phyloP scores from a whole-genome alignment of 30 jellyfish, hydroid and myxozoan genomes.

The Clytia hemisphaerica region DNA sequence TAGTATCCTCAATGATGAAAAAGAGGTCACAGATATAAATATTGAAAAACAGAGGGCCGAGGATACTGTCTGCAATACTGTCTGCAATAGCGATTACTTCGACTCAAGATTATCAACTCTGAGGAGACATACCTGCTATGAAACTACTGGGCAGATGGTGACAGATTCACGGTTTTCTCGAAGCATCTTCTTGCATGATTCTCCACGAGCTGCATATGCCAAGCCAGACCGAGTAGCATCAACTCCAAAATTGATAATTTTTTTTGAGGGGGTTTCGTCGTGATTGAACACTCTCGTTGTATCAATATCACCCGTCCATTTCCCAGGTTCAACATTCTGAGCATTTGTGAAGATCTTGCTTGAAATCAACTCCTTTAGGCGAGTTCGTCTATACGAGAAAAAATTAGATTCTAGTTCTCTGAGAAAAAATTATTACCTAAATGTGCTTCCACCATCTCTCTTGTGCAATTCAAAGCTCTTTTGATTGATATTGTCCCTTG shows the following conservation, averaged over 20 bases:
- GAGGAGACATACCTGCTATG: background rate
- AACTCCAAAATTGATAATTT: conserved; percentile 3
- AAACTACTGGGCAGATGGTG: too few species aligned
- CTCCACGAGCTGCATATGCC: conserved; percentile 8
- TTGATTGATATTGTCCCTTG: too few species aligned
- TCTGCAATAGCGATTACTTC: too few species aligned
- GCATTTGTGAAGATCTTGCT: background rate
- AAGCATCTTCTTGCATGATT: conserved; percentile 1
- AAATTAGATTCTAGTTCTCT: too few species aligned
- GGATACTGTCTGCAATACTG: too few species aligned
- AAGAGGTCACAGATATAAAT: too few species aligned
- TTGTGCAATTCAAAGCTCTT: too few species aligned
- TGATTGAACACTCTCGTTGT: background rate
- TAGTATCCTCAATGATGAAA: too few species aligned
- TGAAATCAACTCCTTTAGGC: background rate
- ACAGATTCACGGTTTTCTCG: background rate
- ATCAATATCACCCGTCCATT: background rate
- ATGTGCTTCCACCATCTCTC: too few species aligned
- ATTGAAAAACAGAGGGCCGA: too few species aligned
- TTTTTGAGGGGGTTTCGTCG: conserved; percentile 5
- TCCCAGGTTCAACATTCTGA: conserved; percentile 1
- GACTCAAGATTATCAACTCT: too few species aligned
- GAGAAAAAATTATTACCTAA: too few species aligned
- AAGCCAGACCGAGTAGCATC: background rate
- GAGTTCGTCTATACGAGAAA: background rate